phyloP scores from a whole-genome alignment of 2,113 vertebrate species.

The Sporophila hypoxantha region DNA sequence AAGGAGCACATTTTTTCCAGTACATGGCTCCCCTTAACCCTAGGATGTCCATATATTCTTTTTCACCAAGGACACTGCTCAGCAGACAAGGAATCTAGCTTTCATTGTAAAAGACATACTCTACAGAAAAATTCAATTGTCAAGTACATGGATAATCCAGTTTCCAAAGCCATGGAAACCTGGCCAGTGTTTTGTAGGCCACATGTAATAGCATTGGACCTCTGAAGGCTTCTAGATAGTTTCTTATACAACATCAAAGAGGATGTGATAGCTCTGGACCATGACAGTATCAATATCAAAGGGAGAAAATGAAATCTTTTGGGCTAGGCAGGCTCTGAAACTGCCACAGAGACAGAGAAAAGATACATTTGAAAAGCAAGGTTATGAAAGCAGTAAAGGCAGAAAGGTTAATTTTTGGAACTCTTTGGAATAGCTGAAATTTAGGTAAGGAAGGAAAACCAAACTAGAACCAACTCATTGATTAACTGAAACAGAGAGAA shows the following conservation, averaged over 20 bases:
- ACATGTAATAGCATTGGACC: not conserved
- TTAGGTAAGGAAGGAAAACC: not conserved
- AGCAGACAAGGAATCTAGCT: not conserved
- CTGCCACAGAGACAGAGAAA: not conserved
- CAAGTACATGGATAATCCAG: not conserved
- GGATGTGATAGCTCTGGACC: not conserved
- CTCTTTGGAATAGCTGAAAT: not conserved
- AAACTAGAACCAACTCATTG: not conserved
- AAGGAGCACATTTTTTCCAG: not conserved
- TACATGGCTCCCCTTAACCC: not conserved
- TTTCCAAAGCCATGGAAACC: not conserved
- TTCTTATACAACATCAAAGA: not conserved
- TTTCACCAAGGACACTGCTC: not conserved
- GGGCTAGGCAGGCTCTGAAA: not conserved
- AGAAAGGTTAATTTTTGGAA: not conserved
- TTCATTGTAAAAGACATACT: not conserved
- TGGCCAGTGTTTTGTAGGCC: not conserved
- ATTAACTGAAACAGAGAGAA: not conserved
- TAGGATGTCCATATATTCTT: not conserved
- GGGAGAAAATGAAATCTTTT: not conserved
- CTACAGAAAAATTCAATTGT: not conserved
- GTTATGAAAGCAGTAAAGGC: not conserved
- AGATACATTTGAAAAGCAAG: not conserved
- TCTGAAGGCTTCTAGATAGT: not conserved
- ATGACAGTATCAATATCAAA: not conserved